Base-by-base conservation (phyloP, 2,797 vertebrate genomes). In the Distichodus sexfasciatus region DNA sequence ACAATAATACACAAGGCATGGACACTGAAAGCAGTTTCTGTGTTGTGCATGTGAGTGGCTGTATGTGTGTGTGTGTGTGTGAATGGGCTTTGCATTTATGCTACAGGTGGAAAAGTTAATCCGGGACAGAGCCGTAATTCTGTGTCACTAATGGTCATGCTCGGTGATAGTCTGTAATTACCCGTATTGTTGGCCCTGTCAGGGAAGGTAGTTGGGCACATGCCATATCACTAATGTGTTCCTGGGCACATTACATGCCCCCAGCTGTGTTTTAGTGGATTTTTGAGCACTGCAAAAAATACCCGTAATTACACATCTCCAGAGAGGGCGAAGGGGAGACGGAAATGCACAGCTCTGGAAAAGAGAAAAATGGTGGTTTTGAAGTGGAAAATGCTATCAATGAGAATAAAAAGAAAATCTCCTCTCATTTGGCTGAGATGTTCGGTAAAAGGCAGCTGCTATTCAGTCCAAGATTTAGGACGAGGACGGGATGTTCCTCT, bases 91-190 rank as follows among this genome's bases (percentile, higher is more conserved):
- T 10, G 28, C 33, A 59, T 24, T 33, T 23, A 50, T 24, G 31
- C 35, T 41, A 11, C 33, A 41, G 50, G 54, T 69, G 69, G n/a
- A 73, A 60, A 47, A 38, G 64, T 71, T 61, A 35, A 64, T 55
- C 31, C 35, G 48, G 36, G 17, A 38, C 26, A 57, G 43, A 47
- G 47, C 9, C 53, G 55, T 75, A 51, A 59, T 65, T 72, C 63
- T 14, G 48, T 24, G 35, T 43, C 28, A 12, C 43, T 72, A 78
- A 78, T 78, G 69, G 72, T 48, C 65, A 58, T 51, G 29, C 36
- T 60, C 46, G 50, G 19, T 72, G 69, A 60, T 67, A 63, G 53
- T 62, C 60, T 38, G 58, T 72, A 47, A 75, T 78, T 75, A 72
- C 26, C 10, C 38, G 57, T 61, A 72, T 62, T 78, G 66, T 69